A percentile compares a stretch with the other conserved stretches of the same genome.
Conservation (phyloP, 1,140 invertebrate genomes). For the Dreissena polymorpha region DNA sequence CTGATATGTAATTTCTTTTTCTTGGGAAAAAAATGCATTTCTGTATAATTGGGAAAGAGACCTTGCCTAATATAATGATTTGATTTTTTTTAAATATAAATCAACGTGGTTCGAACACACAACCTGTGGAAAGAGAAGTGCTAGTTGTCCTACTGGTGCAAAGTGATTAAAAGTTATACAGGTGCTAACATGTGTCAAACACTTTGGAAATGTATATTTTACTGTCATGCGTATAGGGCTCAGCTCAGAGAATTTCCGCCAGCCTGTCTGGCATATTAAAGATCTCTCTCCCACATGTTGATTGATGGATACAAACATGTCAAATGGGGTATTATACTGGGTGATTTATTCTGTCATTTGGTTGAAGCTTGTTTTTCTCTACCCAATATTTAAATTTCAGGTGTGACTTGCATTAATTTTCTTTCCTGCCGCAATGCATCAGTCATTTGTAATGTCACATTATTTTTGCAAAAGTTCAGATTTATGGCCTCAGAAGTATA, state of each 20-base stretch:
- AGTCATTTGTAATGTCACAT: neutral
- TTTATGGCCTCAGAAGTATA: neutral
- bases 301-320: conserved; percentile 47
- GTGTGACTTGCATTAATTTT: conserved; percentile 46
- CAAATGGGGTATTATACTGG: conserved; percentile 28
- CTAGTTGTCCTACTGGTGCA: too few relatives aligned
- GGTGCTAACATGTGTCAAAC: too few relatives aligned
- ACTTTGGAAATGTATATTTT: too few relatives aligned
- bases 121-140: too few relatives aligned
- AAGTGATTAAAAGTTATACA: too few relatives aligned
- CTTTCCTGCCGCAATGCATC: neutral
- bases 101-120: too few relatives aligned
- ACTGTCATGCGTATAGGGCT: too few relatives aligned
- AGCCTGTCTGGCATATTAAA: neutral
- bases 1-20: too few relatives aligned
- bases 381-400: conserved; percentile 37
- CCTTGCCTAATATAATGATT: too few relatives aligned
- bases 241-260: neutral
- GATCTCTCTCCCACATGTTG: conserved; percentile 25
- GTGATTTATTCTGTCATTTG: conserved; percentile 51
- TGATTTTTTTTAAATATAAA: too few relatives aligned
- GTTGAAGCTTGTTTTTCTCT: conserved; percentile 47
- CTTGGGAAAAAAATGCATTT: too few relatives aligned
- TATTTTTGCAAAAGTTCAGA: neutral
- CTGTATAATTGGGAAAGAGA: too few relatives aligned